Base-by-base conservation (phyloP, 2,797 vertebrate species). In the Sebastes nivosus region DNA sequence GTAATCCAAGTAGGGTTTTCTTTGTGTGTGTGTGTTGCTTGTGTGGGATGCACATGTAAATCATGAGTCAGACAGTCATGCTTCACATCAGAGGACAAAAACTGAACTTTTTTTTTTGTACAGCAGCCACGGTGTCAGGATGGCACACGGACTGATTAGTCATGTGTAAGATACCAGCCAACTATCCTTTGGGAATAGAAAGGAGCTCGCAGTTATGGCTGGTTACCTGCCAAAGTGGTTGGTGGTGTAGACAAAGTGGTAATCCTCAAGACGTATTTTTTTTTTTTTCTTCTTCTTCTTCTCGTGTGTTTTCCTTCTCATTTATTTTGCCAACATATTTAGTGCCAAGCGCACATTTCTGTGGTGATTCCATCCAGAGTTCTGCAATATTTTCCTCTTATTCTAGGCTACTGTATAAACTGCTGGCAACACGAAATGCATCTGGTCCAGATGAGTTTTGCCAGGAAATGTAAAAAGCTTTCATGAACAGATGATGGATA, bases 191-290 rank as follows among this genome's bases (percentile, higher is more conserved):
- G 72, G 72, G 87, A 85, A 85, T 52, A 65, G 73, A 81, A 61
- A 70, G 75, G 59, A 75, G 86, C 83, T 76, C 29, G 65, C 85
- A 81, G 71, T 68, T 75, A 75, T 81, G 75, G 38, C 74, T 90
- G 91, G 89, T 90, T 79, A 88, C 85, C 87, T 83, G 91, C 91
- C 93, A 92, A 86, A 83, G 74, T 80, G 87, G 77, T 89, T 79
- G 81, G 71, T 59, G 74, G 68, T 84, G 86, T 46, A 88, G 86
- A 90, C 79, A 90, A 92, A 90, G 84, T 90, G 83, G 78, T 92
- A 91, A 92, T 92, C 87, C 90, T 91, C 88, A 84, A 91, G 86
- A 90, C 81, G 32, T 82, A n/a, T 84, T 79, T 88, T 64, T 77
- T 46, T 42, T 46, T 52, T 50, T 50, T 25, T 50, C 14, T 50